These are phyloP conservation scores for Leptatherina wallacei DNA, from an alignment of 2,797 vertebrate genomes.

Conservation along the genomic window DNA sequence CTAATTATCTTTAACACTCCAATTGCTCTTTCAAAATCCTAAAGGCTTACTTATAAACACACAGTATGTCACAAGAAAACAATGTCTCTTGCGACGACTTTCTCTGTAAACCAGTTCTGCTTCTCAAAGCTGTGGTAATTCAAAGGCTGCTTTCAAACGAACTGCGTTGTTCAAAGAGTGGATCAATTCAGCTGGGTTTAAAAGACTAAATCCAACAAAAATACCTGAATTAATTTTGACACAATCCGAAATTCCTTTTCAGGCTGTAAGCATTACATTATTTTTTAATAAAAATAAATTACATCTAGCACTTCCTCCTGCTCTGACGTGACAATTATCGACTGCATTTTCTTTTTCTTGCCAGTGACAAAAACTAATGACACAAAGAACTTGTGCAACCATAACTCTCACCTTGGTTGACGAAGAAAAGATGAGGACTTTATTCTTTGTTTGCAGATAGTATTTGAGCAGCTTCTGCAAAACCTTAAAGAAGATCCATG, in stretches of 20 bases:
- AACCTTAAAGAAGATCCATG: constrained; percentile 80
- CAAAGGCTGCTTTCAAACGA: constrained; percentile 6
- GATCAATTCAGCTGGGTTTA: too few species aligned
- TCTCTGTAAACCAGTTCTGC: constrained; percentile 32
- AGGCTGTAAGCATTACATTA: too few species aligned
- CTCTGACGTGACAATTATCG: not conserved
- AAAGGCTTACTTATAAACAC: constrained; percentile 28
- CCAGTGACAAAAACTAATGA: not conserved
- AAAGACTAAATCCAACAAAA: too few species aligned
- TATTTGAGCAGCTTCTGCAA: constrained; percentile 92
- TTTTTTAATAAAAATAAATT: not conserved
- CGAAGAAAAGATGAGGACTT: constrained; percentile 95
- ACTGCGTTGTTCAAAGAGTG: constrained; percentile 3
- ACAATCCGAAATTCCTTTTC: too few species aligned
- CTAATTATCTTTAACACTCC: constrained; percentile 37
- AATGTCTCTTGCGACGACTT: constrained; percentile 18
- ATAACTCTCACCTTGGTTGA: constrained; percentile 90
- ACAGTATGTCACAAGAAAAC: constrained; percentile 32
- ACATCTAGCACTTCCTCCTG: not conserved
- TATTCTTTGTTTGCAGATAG: constrained; percentile 88
- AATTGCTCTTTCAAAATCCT: constrained; percentile 20
- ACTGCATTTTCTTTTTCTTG: not conserved
- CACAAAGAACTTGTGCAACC: not conserved
- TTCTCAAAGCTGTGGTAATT: constrained; percentile 15
- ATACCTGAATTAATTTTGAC: not conserved